phyloP scores from a whole-genome alignment of 1,140 invertebrate species.

The Halictus rubicundus region DNA sequence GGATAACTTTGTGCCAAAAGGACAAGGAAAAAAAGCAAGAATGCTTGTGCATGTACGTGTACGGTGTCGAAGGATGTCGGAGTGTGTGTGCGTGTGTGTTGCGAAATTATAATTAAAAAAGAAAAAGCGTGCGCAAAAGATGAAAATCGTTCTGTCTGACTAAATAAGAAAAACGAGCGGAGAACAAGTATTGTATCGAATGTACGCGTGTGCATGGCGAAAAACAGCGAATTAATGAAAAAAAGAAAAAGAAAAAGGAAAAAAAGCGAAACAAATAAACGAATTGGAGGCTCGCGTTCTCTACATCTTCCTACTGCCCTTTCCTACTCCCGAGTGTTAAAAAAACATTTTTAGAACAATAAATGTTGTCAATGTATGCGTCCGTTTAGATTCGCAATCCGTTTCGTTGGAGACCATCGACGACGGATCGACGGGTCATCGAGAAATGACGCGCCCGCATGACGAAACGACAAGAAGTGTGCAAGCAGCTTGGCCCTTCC shows the following conservation, averaged over 20 bases:
- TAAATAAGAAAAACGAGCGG: no score
- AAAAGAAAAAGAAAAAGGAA: background rate
- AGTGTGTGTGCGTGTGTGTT: background rate
- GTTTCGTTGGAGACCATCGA: conserved; percentile 22
- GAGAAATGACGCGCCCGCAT: background rate
- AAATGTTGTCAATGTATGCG: conserved; percentile 64
- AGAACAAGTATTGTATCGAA: background rate
- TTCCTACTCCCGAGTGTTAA: conserved; percentile 55
- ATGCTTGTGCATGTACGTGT: conserved; percentile 12
- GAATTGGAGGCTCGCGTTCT: conserved; percentile 50
- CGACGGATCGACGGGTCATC: conserved; percentile 20
- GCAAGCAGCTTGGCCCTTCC: conserved; percentile 41
- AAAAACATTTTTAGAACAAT: conserved; percentile 64
- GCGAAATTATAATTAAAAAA: conserved; percentile 1
- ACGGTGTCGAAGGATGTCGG: background rate
- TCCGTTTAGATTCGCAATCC: conserved; percentile 52
- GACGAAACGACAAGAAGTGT: conserved; percentile 28
- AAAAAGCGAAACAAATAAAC: conserved; percentile 20
- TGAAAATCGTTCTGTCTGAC: background rate
- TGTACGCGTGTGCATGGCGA: conserved; percentile 7
- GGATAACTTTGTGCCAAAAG: conserved; percentile 67
- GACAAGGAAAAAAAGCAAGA: conserved; percentile 45
- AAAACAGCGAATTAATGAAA: conserved; percentile 12
- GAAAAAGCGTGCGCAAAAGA: background rate
- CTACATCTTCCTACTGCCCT: conserved; percentile 62